Conservation (phyloP, 2,113 vertebrate species). For the Hemichromis elongatus region DNA sequence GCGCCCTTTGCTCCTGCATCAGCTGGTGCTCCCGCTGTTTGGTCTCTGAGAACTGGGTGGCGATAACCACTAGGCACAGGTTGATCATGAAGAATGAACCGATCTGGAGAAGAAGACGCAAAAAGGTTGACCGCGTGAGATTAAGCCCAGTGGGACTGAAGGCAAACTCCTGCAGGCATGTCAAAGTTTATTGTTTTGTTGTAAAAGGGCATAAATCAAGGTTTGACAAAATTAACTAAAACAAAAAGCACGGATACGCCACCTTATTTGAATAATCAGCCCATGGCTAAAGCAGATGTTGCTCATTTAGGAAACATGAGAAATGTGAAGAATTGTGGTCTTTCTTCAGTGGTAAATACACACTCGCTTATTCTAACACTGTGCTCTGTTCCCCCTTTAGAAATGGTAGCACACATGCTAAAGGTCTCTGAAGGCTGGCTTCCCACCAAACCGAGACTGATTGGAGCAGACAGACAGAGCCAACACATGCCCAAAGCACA, state of each 20-base stretch:
- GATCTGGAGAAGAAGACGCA: slow-evolving; percentile 67
- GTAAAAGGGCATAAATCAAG: background rate
- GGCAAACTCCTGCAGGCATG: background rate
- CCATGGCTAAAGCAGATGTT: background rate
- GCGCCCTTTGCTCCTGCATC: slow-evolving; percentile 96
- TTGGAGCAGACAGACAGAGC: slow-evolving; percentile 43
- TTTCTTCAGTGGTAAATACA: background rate
- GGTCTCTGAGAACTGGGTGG: slow-evolving; percentile 97
- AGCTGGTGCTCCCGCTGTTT: slow-evolving; percentile 98
- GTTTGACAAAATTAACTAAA: background rate
- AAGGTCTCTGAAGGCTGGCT: slow-evolving; percentile 35
- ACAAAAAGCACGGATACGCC: background rate
- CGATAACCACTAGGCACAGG: slow-evolving; percentile 98
- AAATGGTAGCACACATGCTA: slow-evolving; percentile 43
- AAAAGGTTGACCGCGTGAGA: background rate
- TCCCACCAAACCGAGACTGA: slow-evolving; percentile 30
- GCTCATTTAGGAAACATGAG: slow-evolving; percentile 8
- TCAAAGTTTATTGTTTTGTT: background rate
- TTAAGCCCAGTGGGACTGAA: background rate
- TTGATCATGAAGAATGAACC: slow-evolving; percentile 91
- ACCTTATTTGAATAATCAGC: background rate
- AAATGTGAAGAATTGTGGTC: background rate
- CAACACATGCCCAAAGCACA: slow-evolving; percentile 37
- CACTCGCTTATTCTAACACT: background rate
- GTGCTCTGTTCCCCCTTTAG: slow-evolving; percentile 20